These are phyloP conservation scores for Haemorhous mexicanus DNA, from an alignment of 2,113 vertebrate genomes.

Conservation along the genomic window DNA sequence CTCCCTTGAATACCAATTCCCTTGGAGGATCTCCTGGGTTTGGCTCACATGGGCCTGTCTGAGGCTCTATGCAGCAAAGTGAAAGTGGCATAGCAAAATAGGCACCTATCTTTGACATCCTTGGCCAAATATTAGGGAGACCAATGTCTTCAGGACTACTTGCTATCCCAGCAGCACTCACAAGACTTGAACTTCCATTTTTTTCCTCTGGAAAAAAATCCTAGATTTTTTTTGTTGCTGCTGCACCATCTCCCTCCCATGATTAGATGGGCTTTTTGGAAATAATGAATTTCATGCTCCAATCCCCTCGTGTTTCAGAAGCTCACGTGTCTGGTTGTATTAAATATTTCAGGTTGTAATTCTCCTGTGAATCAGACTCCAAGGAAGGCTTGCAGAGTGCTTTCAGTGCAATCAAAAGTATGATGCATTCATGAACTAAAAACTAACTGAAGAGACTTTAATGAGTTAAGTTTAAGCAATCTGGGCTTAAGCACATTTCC, in stretches of 20 bases:
- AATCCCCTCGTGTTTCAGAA: neutral
- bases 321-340: neutral
- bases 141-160: neutral
- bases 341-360: neutral
- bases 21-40: neutral
- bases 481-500: neutral
- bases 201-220: neutral
- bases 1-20: constrained; percentile 41
- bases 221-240: neutral
- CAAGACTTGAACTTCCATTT: neutral
- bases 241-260: neutral
- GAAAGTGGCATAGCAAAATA: neutral
- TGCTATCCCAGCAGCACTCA: neutral
- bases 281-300: neutral
- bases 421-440: neutral
- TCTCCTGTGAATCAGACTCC: neutral
- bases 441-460: neutral
- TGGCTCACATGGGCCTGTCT: neutral
- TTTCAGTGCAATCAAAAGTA: neutral
- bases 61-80: neutral
- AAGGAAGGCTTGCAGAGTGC: neutral
- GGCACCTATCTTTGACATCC: neutral
- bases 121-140: neutral
- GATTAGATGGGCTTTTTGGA: neutral
- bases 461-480: neutral